Evolutionary conservation across 2,888 invertebrate species (phyloP), one percentile per base, ranked within the genome.

Genomic region (Amiota mariae): DNA sequence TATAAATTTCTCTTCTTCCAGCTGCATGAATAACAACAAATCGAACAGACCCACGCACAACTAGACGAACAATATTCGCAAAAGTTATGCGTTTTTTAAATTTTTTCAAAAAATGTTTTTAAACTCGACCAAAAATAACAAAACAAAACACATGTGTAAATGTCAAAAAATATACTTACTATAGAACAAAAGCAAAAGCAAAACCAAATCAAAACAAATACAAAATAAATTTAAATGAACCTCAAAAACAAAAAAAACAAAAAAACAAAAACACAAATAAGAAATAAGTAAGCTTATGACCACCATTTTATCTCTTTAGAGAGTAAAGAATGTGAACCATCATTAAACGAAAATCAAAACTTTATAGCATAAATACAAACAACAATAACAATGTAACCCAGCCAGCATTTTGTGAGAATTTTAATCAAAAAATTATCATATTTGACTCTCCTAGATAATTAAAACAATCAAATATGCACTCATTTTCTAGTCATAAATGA

Each of bases 1-100:
- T 36, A 36, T 36, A 36, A 6, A 36, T 36, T 36, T 73, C 20
- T 70, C 81, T 85, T 80, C 80, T 89, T 89, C 81, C 89, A 89
- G 89, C 89, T 87, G 89, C 89, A 89, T 89, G 89, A 89, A 88
- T 88, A 88, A 87, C 88, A 87, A 81, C 87, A 80, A 68, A 24
- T n/a, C 51, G 67, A 68, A 85, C 86, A 85, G 85, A 82, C 77
- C 87, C 87, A 84, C 88, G 87, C 87, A 86, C n/a, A n/a, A n/a
- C 86, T 87, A 85, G 88, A 88, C 86, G 87, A 84, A 86, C 87
- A 79, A 79, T 89, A 78, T 86, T 88, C 81, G 85, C 85, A 77
- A 87, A 86, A 84, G 82, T 88, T 81, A 84, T 88, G 78, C 84
- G 85, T 81, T 87, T 89, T 83, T 82, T 89, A 75, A 88, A 85